Percentiles rank a stretch among this genome's conserved stretches.
These are phyloP conservation scores for Microchirus variegatus DNA, from an alignment of 2,797 vertebrate genomes.

Conservation along the genomic window DNA sequence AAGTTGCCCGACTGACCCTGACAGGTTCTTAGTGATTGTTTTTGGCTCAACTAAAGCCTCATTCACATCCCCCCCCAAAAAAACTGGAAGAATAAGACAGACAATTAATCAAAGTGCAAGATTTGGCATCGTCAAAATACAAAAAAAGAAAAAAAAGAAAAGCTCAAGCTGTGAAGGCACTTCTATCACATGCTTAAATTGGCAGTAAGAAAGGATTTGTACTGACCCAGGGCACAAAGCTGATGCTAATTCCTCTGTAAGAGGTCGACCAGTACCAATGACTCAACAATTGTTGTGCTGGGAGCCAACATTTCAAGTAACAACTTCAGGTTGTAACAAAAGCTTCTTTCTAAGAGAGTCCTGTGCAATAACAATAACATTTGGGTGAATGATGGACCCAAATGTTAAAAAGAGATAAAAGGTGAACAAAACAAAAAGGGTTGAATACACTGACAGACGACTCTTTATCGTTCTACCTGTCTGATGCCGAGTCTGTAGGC, in stretches of 20 bases:
- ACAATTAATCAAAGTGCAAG: slow-evolving; percentile 17
- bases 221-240: slow-evolving; percentile 15
- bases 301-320: slow-evolving; percentile 6
- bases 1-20: slow-evolving; percentile 31
- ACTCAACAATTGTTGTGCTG: neutral
- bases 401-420: neutral
- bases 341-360: neutral
- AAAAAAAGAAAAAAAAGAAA: slow-evolving; percentile 13
- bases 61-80: slow-evolving; percentile 36
- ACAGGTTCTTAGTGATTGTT: slow-evolving; percentile 48
- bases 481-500: slow-evolving; percentile 93
- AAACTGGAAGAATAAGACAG: slow-evolving; percentile 37
- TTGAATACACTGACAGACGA: neutral
- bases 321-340: slow-evolving; percentile 12
- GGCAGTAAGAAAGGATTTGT: slow-evolving; percentile 18
- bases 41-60: slow-evolving; percentile 15
- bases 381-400: neutral
- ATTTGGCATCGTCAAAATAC: slow-evolving; percentile 22
- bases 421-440: slow-evolving; percentile 2
- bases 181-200: slow-evolving; percentile 28
- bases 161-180: slow-evolving; percentile 19
- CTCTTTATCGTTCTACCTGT: slow-evolving; percentile 83
- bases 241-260: slow-evolving; percentile 12
- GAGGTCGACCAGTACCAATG: slow-evolving; percentile 18
- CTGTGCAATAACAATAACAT: neutral